Evolutionary conservation across 2,888 invertebrate species (phyloP).

Genomic region (Plusia festucae): DNA sequence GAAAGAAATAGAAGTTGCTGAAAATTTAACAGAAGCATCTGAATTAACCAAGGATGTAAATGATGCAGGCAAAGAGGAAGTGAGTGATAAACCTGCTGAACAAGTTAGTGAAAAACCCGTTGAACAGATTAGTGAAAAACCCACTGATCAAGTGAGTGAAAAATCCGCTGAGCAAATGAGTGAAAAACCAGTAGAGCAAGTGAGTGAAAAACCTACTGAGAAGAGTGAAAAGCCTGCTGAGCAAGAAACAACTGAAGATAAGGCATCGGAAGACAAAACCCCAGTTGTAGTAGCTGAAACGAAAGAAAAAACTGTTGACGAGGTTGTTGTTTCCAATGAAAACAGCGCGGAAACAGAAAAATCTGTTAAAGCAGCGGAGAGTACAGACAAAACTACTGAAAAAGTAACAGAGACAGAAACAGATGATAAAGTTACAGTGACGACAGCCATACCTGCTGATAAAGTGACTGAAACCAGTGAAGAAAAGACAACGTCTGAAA

Average conservation of each 20-base stretch:
- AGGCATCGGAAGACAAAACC: constrained; percentile 4
- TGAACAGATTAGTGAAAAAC: constrained; percentile 10
- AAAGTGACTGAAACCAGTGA: constrained; percentile 26
- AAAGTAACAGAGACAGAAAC: constrained; percentile 4
- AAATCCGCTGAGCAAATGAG: constrained; percentile 4
- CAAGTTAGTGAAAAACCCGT: too few species aligned
- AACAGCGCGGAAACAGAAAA: constrained; percentile 9
- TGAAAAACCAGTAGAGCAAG: too few species aligned
- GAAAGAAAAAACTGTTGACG: constrained; percentile 10
- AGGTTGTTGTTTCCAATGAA: not conserved
- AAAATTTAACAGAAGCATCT: constrained; percentile 13
- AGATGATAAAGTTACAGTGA: constrained; percentile 21
- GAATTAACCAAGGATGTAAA: constrained; percentile 7
- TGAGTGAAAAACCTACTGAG: constrained; percentile 8
- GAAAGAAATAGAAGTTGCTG: constrained; percentile 9
- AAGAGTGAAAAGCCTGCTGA: constrained; percentile 13
- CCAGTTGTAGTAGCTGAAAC: constrained; percentile 5
- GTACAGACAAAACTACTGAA: constrained; percentile 9
- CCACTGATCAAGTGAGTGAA: constrained; percentile 7
- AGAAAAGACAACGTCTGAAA: constrained; percentile 31
- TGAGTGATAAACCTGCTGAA: constrained; percentile 9
- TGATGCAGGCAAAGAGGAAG: constrained; percentile 12
- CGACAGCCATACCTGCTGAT: constrained; percentile 12
- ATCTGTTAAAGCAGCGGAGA: not conserved
- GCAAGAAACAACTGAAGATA: not conserved